A percentile compares a stretch with the other conserved stretches of the same genome.
phyloP scores from a whole-genome alignment of 2,888 invertebrate genomes.

The Cenopis cana region DNA sequence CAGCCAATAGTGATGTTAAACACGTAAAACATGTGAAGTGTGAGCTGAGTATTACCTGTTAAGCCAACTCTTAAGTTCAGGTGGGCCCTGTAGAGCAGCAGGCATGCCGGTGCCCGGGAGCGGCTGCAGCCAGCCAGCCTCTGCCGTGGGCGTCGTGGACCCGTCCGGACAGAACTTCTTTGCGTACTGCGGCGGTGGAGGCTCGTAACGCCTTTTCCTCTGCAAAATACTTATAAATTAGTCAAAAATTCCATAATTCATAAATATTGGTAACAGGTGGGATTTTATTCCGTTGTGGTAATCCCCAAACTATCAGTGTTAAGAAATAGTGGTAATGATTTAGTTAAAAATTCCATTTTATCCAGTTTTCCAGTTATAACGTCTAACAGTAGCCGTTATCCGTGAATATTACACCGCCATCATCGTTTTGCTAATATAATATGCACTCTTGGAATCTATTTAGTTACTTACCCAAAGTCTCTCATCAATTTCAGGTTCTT shows the following conservation, averaged over 20 bases:
- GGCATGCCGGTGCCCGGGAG: constrained; percentile 50
- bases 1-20: neutral
- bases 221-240: constrained; percentile 49
- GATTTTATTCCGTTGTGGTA: no score
- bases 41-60: constrained; percentile 58
- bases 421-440: no score
- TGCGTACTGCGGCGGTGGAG: constrained; percentile 64
- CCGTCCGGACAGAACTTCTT: constrained; percentile 76
- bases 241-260: no score
- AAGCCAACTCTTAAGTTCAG: constrained; percentile 75
- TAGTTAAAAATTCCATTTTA: no score
- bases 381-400: no score
- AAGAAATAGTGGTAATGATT: no score
- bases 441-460: neutral
- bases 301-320: no score
- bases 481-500: constrained; percentile 70
- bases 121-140: constrained; percentile 53
- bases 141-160: constrained; percentile 47
- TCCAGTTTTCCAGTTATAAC: no score
- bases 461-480: constrained; percentile 73
- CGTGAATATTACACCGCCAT: no score
- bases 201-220: constrained; percentile 75
- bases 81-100: constrained; percentile 56
- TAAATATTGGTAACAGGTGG: no score
- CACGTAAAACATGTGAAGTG: neutral